Conservation (phyloP, 2,113 vertebrate species). For the Sander lucioperca region DNA sequence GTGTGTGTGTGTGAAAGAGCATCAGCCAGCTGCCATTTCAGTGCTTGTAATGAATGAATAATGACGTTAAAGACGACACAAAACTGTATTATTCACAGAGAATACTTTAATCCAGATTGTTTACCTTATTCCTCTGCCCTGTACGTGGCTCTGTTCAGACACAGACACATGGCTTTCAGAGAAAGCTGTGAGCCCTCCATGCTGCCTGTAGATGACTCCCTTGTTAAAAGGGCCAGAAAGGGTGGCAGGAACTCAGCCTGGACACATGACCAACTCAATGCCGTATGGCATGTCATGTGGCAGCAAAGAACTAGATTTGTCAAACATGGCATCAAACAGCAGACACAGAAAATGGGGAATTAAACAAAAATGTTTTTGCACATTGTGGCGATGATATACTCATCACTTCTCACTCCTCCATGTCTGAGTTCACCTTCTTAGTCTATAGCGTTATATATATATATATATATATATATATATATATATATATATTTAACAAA, state of each 20-base stretch:
- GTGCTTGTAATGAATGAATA: slow-evolving; percentile 15
- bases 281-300: slow-evolving; percentile 66
- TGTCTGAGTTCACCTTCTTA: not conserved
- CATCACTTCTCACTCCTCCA: not conserved
- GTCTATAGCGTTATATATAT: not conserved
- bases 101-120: slow-evolving; percentile 48
- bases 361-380: not conserved
- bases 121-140: slow-evolving; percentile 33
- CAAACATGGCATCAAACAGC: slow-evolving; percentile 10
- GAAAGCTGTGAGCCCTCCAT: slow-evolving; percentile 54
- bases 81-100: slow-evolving; percentile 8
- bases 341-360: not conserved
- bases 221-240: slow-evolving; percentile 52
- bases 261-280: slow-evolving; percentile 44
- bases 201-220: slow-evolving; percentile 54
- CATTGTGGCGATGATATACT: not conserved
- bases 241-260: slow-evolving; percentile 56
- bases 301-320: slow-evolving; percentile 31
- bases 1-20: not conserved
- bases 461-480: not conserved
- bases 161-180: slow-evolving; percentile 52
- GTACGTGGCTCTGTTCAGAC: slow-evolving; percentile 19
- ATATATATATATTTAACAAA: not conserved
- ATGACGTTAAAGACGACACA: slow-evolving; percentile 10
- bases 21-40: slow-evolving; percentile 26